Evolutionary conservation across 2,797 vertebrate genomes (phyloP), one percentile per base, ranked within the genome.

Genomic region (Halcyon leucocephala): DNA sequence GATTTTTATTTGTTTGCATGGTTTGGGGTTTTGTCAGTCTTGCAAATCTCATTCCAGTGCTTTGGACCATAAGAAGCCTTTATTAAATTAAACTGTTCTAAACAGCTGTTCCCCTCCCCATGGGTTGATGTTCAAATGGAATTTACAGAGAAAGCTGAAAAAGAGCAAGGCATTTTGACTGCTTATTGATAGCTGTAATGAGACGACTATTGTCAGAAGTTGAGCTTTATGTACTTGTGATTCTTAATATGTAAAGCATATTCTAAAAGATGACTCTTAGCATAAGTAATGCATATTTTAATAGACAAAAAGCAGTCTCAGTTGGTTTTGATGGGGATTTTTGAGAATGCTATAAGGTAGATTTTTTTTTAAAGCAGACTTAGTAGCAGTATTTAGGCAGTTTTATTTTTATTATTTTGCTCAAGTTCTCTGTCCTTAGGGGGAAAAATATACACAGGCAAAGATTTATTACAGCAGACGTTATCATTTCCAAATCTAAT

Each of bases 401-500:
- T 80, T 83, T 41, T 51, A 5, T 78, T 39, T 70, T 33, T 66
- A 44, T 49, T 73, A 8, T 89, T 81, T 81, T 80, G 58, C 33
- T 89, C 6, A 35, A 26, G 11, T 67, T 95, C 49, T 83, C 29
- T 82, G 16, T 82, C 86, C 60, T 84, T 82, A 72, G 49, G 31
- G 62, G 60, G 26, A 12, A 54, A 94, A 79, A n/a, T 4, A 21
- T 52, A 58, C 82, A 71, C 55, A 90, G 88, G 85, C 66, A 91
- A 92, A 86, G 82, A 87, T 58, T 88, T 95, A 95, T 92, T 97
- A 93, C 21, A 58, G 67, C 73, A 94, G 77, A 89, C 1, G 1
- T 74, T 94, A 94, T 93, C 74, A 69, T 79, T 93, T 95, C 74
- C 48, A 84, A 89, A 93, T 96, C 57, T 91, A 95, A 94, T 65